Conservation (phyloP, 2,113 vertebrate genomes). For the Apaloderma vittatum region DNA sequence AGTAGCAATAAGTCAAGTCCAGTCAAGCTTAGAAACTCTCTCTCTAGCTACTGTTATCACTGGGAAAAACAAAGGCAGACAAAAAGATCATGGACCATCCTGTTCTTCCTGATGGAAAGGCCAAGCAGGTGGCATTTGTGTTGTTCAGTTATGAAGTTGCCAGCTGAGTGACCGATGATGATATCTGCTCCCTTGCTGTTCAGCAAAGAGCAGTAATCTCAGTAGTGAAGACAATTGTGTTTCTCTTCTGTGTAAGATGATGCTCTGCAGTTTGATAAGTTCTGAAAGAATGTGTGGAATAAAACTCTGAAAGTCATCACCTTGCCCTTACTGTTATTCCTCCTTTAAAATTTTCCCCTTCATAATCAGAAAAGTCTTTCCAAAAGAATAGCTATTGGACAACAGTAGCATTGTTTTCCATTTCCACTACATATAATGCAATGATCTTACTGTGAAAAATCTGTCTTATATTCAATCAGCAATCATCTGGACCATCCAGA, state of each 20-base stretch:
- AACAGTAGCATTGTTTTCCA: neutral
- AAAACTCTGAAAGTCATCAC: neutral
- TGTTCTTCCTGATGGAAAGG: neutral
- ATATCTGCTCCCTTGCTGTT: neutral
- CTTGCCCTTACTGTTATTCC: neutral
- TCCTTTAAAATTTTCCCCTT: conserved; percentile 17
- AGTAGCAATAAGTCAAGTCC: neutral
- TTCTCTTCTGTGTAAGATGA: neutral
- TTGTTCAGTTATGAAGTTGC: neutral
- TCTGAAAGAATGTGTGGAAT: neutral
- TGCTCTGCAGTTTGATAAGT: neutral
- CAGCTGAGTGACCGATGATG: rapidly evolving
- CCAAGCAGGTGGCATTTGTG: neutral
- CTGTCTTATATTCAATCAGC: neutral
- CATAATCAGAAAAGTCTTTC: neutral
- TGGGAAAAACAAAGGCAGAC: neutral
- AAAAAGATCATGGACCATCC: neutral
- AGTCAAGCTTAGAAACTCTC: neutral
- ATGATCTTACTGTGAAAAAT: neutral
- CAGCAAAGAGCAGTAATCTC: neutral
- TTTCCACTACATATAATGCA: neutral
- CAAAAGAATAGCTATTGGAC: neutral
- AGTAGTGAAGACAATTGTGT: neutral
- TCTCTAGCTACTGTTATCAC: neutral
- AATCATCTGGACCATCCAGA: neutral